phyloP scores from a whole-genome alignment of 2,113 vertebrate genomes.

The Dromiciops gliroides region DNA sequence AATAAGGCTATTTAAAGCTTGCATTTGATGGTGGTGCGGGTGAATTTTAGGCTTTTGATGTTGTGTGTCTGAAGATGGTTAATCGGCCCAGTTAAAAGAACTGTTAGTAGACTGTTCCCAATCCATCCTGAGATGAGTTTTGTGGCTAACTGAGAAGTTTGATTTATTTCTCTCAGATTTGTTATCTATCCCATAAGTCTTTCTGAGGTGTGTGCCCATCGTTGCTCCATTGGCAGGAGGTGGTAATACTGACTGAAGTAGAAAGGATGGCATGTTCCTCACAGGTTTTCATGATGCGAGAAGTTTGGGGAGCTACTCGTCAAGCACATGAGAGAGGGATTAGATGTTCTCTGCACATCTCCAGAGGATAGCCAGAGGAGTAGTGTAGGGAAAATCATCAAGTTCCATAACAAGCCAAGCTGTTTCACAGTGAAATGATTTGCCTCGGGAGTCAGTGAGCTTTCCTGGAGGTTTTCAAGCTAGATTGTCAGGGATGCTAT shows the following conservation, averaged over 20 bases:
- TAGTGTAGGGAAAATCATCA: background rate
- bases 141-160: background rate
- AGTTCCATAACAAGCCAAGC: background rate
- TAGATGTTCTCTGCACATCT: background rate
- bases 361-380: background rate
- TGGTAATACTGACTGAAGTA: background rate
- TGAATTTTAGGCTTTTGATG: background rate
- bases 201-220: background rate
- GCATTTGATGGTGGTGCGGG: background rate
- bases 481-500: background rate
- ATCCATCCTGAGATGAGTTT: background rate
- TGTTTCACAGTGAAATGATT: background rate
- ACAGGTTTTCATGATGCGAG: background rate
- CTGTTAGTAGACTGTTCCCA: background rate
- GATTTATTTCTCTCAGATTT: background rate
- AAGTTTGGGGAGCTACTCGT: background rate
- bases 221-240: background rate
- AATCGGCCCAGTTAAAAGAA: background rate
- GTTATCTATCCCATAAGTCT: background rate
- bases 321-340: background rate
- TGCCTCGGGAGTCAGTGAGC: background rate
- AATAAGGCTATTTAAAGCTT: background rate
- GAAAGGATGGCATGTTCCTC: background rate
- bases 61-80: background rate
- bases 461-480: background rate